Evolutionary conservation across 2,113 vertebrate species (phyloP).

Genomic region (Clarias gariepinus): DNA sequence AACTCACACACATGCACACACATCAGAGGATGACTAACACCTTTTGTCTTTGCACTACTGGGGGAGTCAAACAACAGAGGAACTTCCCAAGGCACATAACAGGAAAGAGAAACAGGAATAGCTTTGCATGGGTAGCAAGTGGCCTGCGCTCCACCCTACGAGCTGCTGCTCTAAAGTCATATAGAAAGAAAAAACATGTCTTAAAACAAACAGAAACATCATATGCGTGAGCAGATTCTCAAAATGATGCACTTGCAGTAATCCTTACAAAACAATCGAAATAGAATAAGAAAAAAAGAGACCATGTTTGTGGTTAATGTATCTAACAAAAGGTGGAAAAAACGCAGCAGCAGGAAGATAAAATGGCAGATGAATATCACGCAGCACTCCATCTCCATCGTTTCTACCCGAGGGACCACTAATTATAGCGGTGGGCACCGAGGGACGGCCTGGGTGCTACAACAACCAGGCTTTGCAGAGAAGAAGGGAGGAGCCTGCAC

Average conservation of each 20-base stretch:
- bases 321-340: not conserved
- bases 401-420: slow-evolving; percentile 25
- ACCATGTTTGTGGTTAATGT: not conserved
- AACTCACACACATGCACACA: not conserved
- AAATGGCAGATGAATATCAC: slow-evolving; percentile 31
- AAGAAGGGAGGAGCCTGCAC: not conserved
- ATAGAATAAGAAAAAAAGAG: not conserved
- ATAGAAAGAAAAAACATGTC: not conserved
- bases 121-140: slow-evolving; percentile 2
- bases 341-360: slow-evolving; percentile 1
- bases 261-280: not conserved
- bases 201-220: not conserved
- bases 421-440: slow-evolving; percentile 45
- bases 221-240: not conserved
- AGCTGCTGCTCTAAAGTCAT: not conserved
- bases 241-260: not conserved
- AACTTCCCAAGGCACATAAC: slow-evolving; percentile 31
- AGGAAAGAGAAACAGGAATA: slow-evolving; percentile 41
- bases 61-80: slow-evolving; percentile 31
- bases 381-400: not conserved
- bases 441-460: slow-evolving; percentile 12
- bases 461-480: slow-evolving; percentile 11
- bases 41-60: not conserved
- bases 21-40: not conserved
- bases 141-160: slow-evolving; percentile 17